Percentiles rank a stretch among this genome's conserved stretches.
phyloP scores from a whole-genome alignment of 2,797 vertebrate genomes.

The Chaetophractus vellerosus region DNA sequence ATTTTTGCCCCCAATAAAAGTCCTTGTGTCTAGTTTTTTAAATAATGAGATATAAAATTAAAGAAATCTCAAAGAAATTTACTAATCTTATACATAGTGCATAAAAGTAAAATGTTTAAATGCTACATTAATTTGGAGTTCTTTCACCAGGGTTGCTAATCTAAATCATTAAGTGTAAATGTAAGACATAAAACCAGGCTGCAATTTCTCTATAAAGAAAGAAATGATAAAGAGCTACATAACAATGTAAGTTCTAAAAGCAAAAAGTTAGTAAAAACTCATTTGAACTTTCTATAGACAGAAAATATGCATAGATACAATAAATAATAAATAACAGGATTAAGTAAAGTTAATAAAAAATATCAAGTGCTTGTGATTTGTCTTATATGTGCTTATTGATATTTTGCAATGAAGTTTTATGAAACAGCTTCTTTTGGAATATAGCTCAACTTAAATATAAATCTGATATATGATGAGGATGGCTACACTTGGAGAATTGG shows the following conservation, averaged over 20 bases:
- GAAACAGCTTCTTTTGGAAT: not conserved
- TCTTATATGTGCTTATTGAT: not conserved
- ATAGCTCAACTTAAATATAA: conserved; percentile 25
- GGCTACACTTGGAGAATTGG: not conserved
- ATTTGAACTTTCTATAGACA: not conserved
- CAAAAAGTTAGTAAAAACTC: not conserved
- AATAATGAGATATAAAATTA: not conserved
- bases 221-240: not conserved
- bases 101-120: not conserved
- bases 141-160: not conserved
- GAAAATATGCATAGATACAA: not conserved
- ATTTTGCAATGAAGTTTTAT: conserved; percentile 47
- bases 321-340: not conserved
- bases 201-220: not conserved
- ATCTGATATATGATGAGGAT: not conserved
- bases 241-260: not conserved
- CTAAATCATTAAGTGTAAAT: not conserved
- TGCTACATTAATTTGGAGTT: not conserved
- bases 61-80: not conserved
- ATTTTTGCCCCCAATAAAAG: not conserved
- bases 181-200: not conserved
- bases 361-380: not conserved
- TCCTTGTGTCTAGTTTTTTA: not conserved
- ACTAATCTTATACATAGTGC: not conserved
- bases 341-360: not conserved